Base-by-base conservation (phyloP, 2,113 vertebrate species). In the Urocolius indicus region DNA sequence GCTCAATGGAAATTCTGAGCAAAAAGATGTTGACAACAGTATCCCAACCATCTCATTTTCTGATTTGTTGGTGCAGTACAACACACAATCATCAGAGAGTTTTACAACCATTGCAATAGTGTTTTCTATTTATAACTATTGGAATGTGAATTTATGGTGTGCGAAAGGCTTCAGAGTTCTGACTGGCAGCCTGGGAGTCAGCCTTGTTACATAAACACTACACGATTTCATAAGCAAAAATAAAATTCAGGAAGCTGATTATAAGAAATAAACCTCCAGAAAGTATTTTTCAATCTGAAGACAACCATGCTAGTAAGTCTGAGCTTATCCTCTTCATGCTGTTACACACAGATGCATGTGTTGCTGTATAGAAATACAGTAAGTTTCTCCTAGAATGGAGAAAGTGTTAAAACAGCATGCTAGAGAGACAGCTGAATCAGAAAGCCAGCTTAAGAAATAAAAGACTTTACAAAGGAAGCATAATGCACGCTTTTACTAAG, bases 71-170 rank as follows among this genome's bases (percentile, higher is more conserved):
- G 54, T 89, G 68, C 48, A 76, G 46, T 85, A 88, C 65, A 89
- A 95, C 73, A 85, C 63, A 89, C 52, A 87, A 73, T 86, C 63
- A 87, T 88, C 89, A 89, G 67, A 91, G 80, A 81, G 74, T 77
- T 95, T 94, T 95, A 96, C 69, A 90, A 72, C 78, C 75, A 83
- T 4, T 93, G 93, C 73, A 90, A 71, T 48, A 85, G 59, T 62
- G 82, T 87, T 93, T 95, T 94, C 95, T 95, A 78, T 95, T 97
- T 95, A 84, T 87, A 93, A 90, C 72, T 87, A 84, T 22, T 86
- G 85, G 83, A 94, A 96, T 93, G 91, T 86, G 71, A 95, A 96
- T 97, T 97, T 97, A 97, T 77, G 66, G 73, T n/a, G 95, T 96
- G 95, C 0, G 29, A 97, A 96, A 96, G 66, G 59, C 77, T 96